Conservation (phyloP, 2,888 invertebrate species). For the Koerneria pararmatus region DNA sequence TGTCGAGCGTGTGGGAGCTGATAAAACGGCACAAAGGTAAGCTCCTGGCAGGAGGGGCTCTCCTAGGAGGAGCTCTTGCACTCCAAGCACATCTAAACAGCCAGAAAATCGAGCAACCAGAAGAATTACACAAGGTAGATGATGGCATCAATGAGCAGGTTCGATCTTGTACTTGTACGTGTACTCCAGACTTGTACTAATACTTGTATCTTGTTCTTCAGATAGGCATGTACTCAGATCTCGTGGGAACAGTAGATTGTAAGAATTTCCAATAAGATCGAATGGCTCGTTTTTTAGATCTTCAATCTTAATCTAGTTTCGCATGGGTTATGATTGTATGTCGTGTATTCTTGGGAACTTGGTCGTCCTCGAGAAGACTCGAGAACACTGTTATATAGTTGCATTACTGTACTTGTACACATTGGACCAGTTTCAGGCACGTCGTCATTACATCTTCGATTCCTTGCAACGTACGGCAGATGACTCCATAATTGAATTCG, state of each 20-base stretch:
- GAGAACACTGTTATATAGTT: too few relatives aligned
- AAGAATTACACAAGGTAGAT: constrained; percentile 1
- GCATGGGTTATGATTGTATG: too few relatives aligned
- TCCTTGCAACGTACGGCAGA: constrained; percentile 46
- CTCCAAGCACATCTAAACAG: background rate
- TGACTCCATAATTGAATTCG: constrained; percentile 33
- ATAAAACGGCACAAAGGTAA: constrained; percentile 41
- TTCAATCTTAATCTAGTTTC: too few relatives aligned
- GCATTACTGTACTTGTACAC: too few relatives aligned
- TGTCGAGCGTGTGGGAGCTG: constrained; percentile 44
- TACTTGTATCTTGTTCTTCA: too few relatives aligned
- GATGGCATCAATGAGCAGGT: background rate
- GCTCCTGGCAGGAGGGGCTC: constrained; percentile 19
- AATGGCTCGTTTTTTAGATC: too few relatives aligned
- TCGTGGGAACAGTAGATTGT: too few relatives aligned
- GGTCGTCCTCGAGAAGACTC: too few relatives aligned
- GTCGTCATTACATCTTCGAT: constrained; percentile 47
- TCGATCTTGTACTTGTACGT: background rate
- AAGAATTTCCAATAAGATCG: too few relatives aligned
- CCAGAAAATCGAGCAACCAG: constrained; percentile 15
- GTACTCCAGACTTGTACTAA: too few relatives aligned
- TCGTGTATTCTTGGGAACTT: too few relatives aligned
- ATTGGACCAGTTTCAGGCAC: constrained; percentile 31
- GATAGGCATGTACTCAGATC: too few relatives aligned
- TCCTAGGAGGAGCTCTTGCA: constrained; percentile 21